Base-by-base conservation (phyloP, 2,113 vertebrate species). In the Siphamia tubifer region DNA sequence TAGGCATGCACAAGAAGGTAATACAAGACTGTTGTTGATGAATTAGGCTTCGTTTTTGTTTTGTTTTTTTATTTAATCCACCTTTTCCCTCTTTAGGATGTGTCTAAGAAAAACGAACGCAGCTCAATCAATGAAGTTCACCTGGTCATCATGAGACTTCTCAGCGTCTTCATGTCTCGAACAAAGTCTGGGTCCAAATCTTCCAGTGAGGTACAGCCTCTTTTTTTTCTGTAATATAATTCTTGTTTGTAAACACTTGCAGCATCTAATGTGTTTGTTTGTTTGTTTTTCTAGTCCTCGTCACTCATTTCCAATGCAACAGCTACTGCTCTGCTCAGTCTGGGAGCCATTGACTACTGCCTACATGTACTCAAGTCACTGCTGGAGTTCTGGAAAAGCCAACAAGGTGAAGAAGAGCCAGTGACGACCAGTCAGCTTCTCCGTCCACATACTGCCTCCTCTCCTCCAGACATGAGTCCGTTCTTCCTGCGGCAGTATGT, bases 91-190 rank as follows among this genome's bases (percentile, higher is more conserved):
- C 13, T 61, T 16, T 74, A 99, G 98, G 98, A 99, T 0, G 96
- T 99, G 30, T 95, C 97, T 23, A 98, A 94, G 91, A 98, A 98
- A 68, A 99, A 98, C 0, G 97, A 99, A 12, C 96, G 98, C 42
- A 94, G 93, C 12, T 77, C 97, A 12, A 90, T 97, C 64, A 99
- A 98, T 5, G 98, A 99, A 81, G 97, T 99, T 34, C 97, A 98
- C 53, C 74, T 99, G 81, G 98, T 99, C 36, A 95, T 99, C 20
- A 99, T 99, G 97, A 93, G 98, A 47, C 93, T 99, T 1, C 94
- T 99, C 23, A 99, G 97, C 2, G 98, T 99, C 56, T 99, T 99
- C 89, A 99, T 99, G 98, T 99, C 98, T 39, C 93, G 98, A 51
- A 99, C 98, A 12, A 99, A 99, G 70, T 98, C 98, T 16, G 95